Evolutionary conservation across 2,888 invertebrate genomes (phyloP).

Genomic region (Hylaea fasciaria): DNA sequence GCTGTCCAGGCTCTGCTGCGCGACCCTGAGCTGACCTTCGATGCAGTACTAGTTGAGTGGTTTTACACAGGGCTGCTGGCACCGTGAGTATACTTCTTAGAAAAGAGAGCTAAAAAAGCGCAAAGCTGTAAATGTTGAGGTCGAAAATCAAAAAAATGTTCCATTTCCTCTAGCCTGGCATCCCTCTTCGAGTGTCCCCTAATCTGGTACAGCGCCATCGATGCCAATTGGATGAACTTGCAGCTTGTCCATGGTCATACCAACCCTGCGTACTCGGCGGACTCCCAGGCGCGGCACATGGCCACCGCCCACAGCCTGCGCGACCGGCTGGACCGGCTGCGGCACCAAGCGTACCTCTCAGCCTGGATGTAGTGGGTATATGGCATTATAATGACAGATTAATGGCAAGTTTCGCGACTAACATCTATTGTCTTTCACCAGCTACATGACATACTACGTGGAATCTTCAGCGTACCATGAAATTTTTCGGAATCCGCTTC

Average conservation of each 20-base stretch:
- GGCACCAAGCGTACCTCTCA: constrained; percentile 52
- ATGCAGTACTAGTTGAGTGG: constrained; percentile 64
- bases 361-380: constrained; percentile 59
- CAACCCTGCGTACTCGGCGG: constrained; percentile 52
- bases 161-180: constrained; percentile 50
- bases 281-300: constrained; percentile 40
- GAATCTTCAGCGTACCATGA: constrained; percentile 57
- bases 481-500: constrained; percentile 50
- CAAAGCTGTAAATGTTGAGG: too few relatives aligned
- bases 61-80: constrained; percentile 60
- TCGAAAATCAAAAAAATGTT: too few relatives aligned
- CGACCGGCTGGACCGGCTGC: constrained; percentile 50
- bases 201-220: constrained; percentile 61
- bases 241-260: constrained; percentile 57
- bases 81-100: constrained; percentile 69
- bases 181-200: constrained; percentile 61
- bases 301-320: constrained; percentile 40
- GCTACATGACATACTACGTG: constrained; percentile 54
- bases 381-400: constrained; percentile 15
- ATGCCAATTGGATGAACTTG: constrained; percentile 57
- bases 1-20: constrained; percentile 52
- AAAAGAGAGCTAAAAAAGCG: too few relatives aligned
- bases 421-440: constrained; percentile 33
- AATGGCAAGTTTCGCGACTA: neutral
- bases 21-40: constrained; percentile 49